A percentile compares a stretch with the other conserved stretches of the same genome.
Evolutionary conservation across 2,113 vertebrate genomes (phyloP).

Genomic region (Odontesthes bonariensis): DNA sequence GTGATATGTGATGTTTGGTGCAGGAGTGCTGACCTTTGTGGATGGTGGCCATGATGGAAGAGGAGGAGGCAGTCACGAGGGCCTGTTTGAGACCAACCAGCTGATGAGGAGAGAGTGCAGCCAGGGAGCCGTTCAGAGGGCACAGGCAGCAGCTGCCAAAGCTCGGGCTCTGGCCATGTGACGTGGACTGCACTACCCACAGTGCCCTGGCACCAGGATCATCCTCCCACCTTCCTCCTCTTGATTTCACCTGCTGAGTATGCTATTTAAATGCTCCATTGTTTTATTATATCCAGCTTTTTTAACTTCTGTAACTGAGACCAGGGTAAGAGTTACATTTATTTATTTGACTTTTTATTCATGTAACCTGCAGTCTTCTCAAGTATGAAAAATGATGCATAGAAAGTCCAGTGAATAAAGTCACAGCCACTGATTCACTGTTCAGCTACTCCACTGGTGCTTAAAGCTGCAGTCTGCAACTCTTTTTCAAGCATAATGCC

Average conservation of each 20-base stretch:
- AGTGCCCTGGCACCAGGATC: constrained; percentile 9
- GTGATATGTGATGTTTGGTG: constrained; percentile 11
- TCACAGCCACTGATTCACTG: constrained; percentile 44
- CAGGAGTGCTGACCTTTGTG: constrained; percentile 91
- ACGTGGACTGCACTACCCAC: constrained; percentile 59
- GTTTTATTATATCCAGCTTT: not conserved
- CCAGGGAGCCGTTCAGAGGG: constrained; percentile 87
- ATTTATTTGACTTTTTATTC: not conserved
- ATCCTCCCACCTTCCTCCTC: not conserved
- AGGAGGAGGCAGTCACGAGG: constrained; percentile 85
- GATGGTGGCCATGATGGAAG: constrained; percentile 87
- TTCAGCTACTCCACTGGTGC: constrained; percentile 49
- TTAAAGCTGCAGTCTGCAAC: too few relatives aligned
- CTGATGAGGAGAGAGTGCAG: constrained; percentile 90
- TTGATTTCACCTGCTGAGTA: constrained; percentile 18
- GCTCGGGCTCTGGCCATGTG: constrained; percentile 89
- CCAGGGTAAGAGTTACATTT: not conserved
- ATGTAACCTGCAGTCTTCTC: not conserved
- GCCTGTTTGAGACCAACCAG: constrained; percentile 95
- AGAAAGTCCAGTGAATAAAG: not conserved
- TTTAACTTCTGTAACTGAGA: not conserved
- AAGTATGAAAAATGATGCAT: not conserved
- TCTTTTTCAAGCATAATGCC: too few relatives aligned
- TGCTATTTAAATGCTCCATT: not conserved
- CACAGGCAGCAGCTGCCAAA: constrained; percentile 89